Percentiles rank a stretch among this genome's conserved stretches.
These are phyloP conservation scores for Peromyscus eremicus DNA, from an alignment of 2,797 vertebrate genomes.

Conservation along the genomic window DNA sequence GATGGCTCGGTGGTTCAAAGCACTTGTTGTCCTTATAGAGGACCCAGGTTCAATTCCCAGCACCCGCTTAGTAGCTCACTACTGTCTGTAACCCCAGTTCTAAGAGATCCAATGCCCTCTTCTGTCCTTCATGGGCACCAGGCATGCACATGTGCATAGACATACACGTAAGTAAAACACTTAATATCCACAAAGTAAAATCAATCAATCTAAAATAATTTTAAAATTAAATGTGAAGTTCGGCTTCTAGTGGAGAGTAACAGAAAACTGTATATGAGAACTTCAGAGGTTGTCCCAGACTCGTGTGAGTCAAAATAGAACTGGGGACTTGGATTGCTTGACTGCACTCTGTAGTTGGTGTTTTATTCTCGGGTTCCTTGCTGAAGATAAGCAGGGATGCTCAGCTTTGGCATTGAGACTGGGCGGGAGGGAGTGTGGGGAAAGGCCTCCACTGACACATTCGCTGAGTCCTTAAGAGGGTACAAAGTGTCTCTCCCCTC, in stretches of 20 bases:
- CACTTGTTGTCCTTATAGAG: not conserved
- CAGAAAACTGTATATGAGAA: not conserved
- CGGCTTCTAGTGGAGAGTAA: not conserved
- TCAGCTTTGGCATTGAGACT: not conserved
- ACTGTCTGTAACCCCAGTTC: not conserved
- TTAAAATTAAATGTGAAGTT: conserved; percentile 23
- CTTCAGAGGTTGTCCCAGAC: not conserved
- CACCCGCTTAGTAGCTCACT: not conserved
- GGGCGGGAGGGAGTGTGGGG: not conserved
- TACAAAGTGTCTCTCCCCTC: not conserved
- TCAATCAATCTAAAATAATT: not conserved
- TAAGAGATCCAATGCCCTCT: not conserved
- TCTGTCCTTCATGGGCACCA: not conserved
- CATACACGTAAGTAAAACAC: not conserved
- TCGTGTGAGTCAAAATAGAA: not conserved
- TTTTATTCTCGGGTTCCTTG: not conserved
- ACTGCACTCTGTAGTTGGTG: not conserved
- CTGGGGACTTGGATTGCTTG: not conserved
- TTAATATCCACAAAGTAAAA: not conserved
- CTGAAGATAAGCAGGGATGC: not conserved
- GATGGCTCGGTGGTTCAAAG: not conserved
- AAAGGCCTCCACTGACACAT: not conserved
- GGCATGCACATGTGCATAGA: not conserved
- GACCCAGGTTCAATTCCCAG: not conserved
- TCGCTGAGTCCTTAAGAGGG: not conserved